Evolutionary conservation across 2,797 vertebrate species (phyloP).

Genomic region (Hydrolagus colliei): DNA sequence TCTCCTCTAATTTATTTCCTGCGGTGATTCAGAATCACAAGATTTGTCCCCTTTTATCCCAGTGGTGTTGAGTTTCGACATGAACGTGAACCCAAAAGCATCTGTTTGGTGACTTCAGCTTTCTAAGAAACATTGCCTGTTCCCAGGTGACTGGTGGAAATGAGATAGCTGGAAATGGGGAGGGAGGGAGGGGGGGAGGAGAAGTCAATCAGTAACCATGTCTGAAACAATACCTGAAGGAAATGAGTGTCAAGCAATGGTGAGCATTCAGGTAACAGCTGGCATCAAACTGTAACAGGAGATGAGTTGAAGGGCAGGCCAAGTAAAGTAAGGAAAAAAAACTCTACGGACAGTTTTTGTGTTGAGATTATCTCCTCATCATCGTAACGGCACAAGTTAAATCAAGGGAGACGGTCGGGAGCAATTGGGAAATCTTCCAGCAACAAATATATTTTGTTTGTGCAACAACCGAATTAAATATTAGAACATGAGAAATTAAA

Average conservation of each 20-base stretch:
- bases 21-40: constrained; percentile 6
- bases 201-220: neutral
- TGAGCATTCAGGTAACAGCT: neutral
- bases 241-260: constrained; percentile 6
- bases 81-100: neutral
- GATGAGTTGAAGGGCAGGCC: neutral
- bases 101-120: neutral
- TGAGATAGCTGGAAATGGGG: constrained; percentile 4
- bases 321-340: neutral
- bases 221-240: neutral
- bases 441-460: neutral
- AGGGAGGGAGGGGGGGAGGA: neutral
- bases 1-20: neutral
- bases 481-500: neutral
- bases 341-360: neutral
- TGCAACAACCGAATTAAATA: neutral
- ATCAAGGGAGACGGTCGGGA: neutral
- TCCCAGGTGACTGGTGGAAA: constrained; percentile 13
- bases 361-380: neutral
- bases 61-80: neutral
- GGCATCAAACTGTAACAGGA: neutral
- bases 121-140: constrained; percentile 7
- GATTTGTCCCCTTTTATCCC: neutral
- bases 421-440: neutral
- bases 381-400: neutral